phyloP scores from a whole-genome alignment of 2,797 vertebrate genomes.

The Xerus rutilus region DNA sequence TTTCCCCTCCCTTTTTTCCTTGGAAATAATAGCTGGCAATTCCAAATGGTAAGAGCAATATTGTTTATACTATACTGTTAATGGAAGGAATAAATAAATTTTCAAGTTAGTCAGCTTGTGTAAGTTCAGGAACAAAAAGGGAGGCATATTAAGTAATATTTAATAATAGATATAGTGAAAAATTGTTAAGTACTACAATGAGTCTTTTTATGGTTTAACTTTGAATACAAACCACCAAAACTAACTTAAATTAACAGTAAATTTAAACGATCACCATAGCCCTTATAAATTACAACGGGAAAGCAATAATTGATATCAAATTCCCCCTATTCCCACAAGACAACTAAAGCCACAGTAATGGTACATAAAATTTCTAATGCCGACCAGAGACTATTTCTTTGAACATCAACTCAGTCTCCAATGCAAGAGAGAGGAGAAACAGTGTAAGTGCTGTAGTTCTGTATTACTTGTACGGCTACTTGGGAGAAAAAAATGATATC shows the following conservation, averaged over 20 bases:
- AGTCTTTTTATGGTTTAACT: neutral
- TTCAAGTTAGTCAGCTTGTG: neutral
- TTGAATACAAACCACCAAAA: slow-evolving; percentile 29
- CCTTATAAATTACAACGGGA: slow-evolving; percentile 24
- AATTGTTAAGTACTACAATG: neutral
- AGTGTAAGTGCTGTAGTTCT: neutral
- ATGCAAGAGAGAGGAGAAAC: neutral
- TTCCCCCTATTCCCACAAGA: neutral
- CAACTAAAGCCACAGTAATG: neutral
- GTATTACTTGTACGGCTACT: neutral
- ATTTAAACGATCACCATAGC: slow-evolving; percentile 53
- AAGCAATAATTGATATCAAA: neutral
- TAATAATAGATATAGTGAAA: neutral
- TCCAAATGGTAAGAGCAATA: neutral
- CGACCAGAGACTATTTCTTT: neutral
- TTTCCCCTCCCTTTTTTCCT: neutral
- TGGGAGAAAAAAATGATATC: neutral
- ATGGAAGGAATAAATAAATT: neutral
- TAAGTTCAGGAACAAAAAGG: neutral
- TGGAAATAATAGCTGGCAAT: neutral
- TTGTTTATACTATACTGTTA: neutral
- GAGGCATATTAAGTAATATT: neutral
- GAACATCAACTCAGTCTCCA: neutral
- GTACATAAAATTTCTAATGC: neutral
- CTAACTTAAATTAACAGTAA: neutral